Percentiles rank a stretch among this genome's conserved stretches.
Conservation (phyloP, 2,797 vertebrate genomes). For the Remorina albescens region DNA sequence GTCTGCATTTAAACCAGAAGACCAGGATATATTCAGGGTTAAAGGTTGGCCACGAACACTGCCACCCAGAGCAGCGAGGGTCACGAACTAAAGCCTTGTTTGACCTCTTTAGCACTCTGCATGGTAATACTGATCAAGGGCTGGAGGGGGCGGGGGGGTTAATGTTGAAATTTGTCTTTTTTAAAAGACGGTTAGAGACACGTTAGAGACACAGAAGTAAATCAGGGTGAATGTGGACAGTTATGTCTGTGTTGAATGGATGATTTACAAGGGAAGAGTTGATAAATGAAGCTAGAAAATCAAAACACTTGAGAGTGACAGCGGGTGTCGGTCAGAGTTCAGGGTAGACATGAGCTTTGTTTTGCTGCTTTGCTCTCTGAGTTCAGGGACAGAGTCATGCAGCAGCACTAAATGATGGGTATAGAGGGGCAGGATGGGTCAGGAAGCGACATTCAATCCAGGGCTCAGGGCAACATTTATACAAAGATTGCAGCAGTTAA, state of each 20-base stretch:
- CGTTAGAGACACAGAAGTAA: slow-evolving; percentile 33
- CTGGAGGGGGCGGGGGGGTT: neutral
- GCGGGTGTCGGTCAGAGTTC: slow-evolving; percentile 51
- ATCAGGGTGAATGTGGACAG: slow-evolving; percentile 37
- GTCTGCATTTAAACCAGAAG: slow-evolving; percentile 68
- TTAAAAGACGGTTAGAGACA: slow-evolving; percentile 48
- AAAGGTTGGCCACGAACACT: slow-evolving; percentile 53
- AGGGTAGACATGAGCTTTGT: slow-evolving; percentile 42
- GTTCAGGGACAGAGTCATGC: slow-evolving; percentile 59
- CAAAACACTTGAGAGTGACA: slow-evolving; percentile 28
- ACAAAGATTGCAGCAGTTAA: neutral
- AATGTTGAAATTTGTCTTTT: slow-evolving; percentile 45
- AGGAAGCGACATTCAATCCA: slow-evolving; percentile 4
- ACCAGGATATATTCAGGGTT: slow-evolving; percentile 52
- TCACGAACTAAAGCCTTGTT: slow-evolving; percentile 52
- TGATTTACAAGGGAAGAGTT: slow-evolving; percentile 41
- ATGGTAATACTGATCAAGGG: slow-evolving; percentile 23
- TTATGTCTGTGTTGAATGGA: slow-evolving; percentile 24
- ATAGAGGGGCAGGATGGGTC: neutral
- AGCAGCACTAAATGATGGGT: neutral
- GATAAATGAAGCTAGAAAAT: slow-evolving; percentile 42
- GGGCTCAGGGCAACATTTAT: neutral
- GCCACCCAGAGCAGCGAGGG: slow-evolving; percentile 42
- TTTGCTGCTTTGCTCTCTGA: slow-evolving; percentile 22
- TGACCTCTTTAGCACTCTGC: slow-evolving; percentile 56